Percentiles rank a stretch among this genome's conserved stretches.
phyloP scores from a whole-genome alignment of 2,888 invertebrate species.

The Ametastegia equiseti region DNA sequence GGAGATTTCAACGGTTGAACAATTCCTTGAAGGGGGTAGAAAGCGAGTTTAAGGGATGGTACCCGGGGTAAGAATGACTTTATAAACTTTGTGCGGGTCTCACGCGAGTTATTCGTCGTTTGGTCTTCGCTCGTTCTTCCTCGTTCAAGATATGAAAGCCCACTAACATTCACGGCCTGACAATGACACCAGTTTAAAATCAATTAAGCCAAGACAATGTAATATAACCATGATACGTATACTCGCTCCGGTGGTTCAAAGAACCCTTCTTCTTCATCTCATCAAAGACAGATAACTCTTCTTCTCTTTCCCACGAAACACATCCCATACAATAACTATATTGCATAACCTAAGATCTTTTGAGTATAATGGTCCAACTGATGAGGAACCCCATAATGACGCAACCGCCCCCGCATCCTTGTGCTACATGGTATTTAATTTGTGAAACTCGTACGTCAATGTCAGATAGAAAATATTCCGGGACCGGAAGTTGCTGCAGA shows the following conservation, averaged over 20 bases:
- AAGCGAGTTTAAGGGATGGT: not conserved
- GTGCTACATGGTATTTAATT: not conserved
- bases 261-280: not conserved
- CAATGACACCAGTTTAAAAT: slow-evolving; percentile 43
- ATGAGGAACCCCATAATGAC: too few relatives aligned
- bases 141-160: not conserved
- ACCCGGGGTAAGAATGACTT: slow-evolving; percentile 6
- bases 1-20: slow-evolving; percentile 4
- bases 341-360: too few relatives aligned
- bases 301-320: not conserved
- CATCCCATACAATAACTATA: too few relatives aligned
- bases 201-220: slow-evolving; percentile 46
- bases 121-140: too few relatives aligned
- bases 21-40: not conserved
- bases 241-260: too few relatives aligned
- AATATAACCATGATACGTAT: not conserved
- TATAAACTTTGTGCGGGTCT: slow-evolving; percentile 8
- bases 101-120: not conserved
- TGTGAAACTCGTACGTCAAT: slow-evolving; percentile 2
- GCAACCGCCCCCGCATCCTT: not conserved
- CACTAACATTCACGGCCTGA: not conserved
- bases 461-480: not conserved
- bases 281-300: too few relatives aligned
- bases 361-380: too few relatives aligned
- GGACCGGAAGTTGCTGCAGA: not conserved